phyloP scores from a whole-genome alignment of 2,113 vertebrate species.

The Delphinapterus leucas region DNA sequence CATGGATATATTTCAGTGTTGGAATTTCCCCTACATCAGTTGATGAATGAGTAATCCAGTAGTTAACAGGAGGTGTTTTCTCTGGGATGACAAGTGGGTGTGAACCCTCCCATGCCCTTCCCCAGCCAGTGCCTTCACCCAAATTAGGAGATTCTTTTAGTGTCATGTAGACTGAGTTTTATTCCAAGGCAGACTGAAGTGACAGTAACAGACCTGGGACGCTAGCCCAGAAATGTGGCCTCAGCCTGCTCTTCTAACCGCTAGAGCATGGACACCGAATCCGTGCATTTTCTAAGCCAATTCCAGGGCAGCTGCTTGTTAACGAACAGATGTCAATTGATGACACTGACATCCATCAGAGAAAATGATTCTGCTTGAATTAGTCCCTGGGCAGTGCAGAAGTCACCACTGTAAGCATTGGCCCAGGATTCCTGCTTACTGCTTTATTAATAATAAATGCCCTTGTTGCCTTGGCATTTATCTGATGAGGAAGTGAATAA shows the following conservation, averaged over 20 bases:
- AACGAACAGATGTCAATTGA: slow-evolving; percentile 69
- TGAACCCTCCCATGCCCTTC: neutral
- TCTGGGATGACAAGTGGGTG: neutral
- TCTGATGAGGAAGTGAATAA: slow-evolving; percentile 61
- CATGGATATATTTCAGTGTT: neutral
- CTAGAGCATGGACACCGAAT: slow-evolving; percentile 29
- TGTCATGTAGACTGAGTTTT: neutral
- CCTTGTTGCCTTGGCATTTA: slow-evolving; percentile 32
- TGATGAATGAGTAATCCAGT: neutral
- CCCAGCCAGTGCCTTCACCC: neutral
- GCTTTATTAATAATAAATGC: slow-evolving; percentile 35
- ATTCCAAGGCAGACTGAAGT: slow-evolving; percentile 11
- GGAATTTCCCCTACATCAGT: neutral
- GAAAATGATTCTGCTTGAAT: slow-evolving; percentile 50
- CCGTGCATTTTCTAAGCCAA: slow-evolving; percentile 43
- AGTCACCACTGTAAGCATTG: neutral
- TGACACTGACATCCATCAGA: slow-evolving; percentile 63
- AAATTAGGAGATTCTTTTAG: neutral
- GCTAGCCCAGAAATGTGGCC: slow-evolving; percentile 37
- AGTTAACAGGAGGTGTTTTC: neutral
- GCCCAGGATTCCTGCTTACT: neutral
- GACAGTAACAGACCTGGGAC: slow-evolving; percentile 41
- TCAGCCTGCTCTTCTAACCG: slow-evolving; percentile 33
- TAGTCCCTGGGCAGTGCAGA: slow-evolving; percentile 18
- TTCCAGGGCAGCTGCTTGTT: slow-evolving; percentile 62